Evolutionary conservation across 2,888 invertebrate genomes (phyloP), one percentile per base, ranked within the genome.

Genomic region (Mamestra brassicae): DNA sequence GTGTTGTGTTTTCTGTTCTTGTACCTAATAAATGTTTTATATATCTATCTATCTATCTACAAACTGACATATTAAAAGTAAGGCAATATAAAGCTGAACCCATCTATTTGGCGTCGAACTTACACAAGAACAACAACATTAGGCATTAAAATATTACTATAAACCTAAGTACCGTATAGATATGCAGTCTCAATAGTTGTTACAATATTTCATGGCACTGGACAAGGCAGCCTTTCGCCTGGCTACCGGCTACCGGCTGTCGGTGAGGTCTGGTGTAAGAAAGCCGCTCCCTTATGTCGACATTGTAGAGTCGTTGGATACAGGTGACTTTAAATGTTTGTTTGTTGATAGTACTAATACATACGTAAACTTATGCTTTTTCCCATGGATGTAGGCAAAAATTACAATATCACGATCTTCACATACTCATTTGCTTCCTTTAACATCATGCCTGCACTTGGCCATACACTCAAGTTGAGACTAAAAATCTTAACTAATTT

Each of bases 181-280:
- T 74, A 62, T 26, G 47, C 47, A 55, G 63, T 63, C 45, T 34
- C 55, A 66, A 64, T 34, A 50, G 64, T 58, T 54, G 62, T 45
- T 66, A 68, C 68, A 68, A 78, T 80, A 83, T 78, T 61, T 80
- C 72, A 78, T 54, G 15, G 15, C 26, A 34, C n/a, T 26, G 54
- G 61, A 69, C 78, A 72, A 78, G 61, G 8, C 77, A 68, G 42
- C 80, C 80, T 80, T 83, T 80, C 80, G 64, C 83, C 52, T 34
- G 4, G 47, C 78, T 54, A 47, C 70, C 60, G 52, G 50, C 17
- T 47, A 15, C 45, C 47, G 62, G 26, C 62, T 26, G 42, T 13
- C 34, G 42, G n/a, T 10, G 13, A 7, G 11, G 17, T 1, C 81
- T 62, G 45, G 61, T 60, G 76, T 67, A 45, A 55, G 64, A 38